These are phyloP conservation scores for Cromileptes altivelis DNA, from an alignment of 2,113 vertebrate genomes.

Conservation along the genomic window DNA sequence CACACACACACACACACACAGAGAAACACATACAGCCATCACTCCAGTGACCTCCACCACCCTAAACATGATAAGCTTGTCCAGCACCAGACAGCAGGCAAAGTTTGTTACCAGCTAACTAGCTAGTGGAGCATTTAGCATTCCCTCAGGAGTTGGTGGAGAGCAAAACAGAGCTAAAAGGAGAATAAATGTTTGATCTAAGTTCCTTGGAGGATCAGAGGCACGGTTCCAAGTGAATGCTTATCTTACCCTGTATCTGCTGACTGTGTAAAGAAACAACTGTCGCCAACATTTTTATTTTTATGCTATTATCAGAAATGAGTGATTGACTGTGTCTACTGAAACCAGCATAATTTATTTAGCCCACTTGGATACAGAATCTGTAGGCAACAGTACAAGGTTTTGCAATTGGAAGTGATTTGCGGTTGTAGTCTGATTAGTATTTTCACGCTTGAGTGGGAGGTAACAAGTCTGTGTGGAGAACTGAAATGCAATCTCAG, in stretches of 20 bases:
- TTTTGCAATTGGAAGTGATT: no score
- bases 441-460: no score
- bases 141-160: neutral
- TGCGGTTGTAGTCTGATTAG: no score
- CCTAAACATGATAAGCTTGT: constrained; percentile 27
- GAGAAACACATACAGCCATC: constrained; percentile 10
- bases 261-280: neutral
- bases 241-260: neutral
- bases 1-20: neutral
- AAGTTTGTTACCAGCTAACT: neutral
- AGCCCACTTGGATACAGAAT: neutral
- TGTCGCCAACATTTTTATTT: neutral
- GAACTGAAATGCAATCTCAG: no score
- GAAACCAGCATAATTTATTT: neutral
- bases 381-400: no score
- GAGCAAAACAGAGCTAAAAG: neutral
- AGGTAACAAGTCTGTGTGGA: no score
- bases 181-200: no score
- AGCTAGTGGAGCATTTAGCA: neutral
- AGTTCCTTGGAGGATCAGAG: neutral
- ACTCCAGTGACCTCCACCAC: constrained; percentile 41
- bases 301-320: no score
- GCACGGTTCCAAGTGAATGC: neutral
- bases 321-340: neutral
- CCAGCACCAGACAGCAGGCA: constrained; percentile 7